These are phyloP conservation scores for Lathamus discolor DNA, from an alignment of 2,113 vertebrate genomes.

Conservation along the genomic window DNA sequence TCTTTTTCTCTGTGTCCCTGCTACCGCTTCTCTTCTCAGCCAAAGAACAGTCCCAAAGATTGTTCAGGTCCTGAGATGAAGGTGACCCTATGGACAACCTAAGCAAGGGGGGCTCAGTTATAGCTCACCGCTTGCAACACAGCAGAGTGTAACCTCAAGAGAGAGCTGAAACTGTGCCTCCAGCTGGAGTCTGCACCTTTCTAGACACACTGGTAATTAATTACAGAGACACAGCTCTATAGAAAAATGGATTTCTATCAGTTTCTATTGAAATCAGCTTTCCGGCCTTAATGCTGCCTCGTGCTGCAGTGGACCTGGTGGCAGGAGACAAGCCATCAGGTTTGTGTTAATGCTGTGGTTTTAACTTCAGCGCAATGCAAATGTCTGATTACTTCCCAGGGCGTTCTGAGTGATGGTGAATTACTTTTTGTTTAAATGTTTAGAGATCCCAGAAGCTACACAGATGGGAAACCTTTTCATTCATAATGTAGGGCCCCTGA, in stretches of 20 bases:
- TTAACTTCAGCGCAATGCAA: neutral
- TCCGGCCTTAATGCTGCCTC: neutral
- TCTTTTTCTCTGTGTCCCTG: neutral
- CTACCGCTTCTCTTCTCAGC: neutral
- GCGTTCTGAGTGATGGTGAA: neutral
- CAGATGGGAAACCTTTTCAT: neutral
- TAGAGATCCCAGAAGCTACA: neutral
- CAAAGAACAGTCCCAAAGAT: neutral
- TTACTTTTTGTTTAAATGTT: slow-evolving; percentile 48
- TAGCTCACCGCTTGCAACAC: neutral
- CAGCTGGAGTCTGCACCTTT: neutral
- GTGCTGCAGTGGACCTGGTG: neutral
- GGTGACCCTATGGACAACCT: neutral
- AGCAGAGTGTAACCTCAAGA: neutral
- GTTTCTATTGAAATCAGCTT: neutral
- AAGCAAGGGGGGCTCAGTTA: neutral
- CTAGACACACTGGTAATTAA: neutral
- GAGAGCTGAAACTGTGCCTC: neutral
- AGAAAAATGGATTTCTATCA: neutral
- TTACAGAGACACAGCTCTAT: neutral
- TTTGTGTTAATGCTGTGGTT: neutral
- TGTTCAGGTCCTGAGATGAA: neutral
- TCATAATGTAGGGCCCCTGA: neutral
- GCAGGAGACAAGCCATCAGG: neutral
- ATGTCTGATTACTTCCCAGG: neutral